Conservation (phyloP, 2,113 vertebrate species). For the Tachysurus fulvidraco region DNA sequence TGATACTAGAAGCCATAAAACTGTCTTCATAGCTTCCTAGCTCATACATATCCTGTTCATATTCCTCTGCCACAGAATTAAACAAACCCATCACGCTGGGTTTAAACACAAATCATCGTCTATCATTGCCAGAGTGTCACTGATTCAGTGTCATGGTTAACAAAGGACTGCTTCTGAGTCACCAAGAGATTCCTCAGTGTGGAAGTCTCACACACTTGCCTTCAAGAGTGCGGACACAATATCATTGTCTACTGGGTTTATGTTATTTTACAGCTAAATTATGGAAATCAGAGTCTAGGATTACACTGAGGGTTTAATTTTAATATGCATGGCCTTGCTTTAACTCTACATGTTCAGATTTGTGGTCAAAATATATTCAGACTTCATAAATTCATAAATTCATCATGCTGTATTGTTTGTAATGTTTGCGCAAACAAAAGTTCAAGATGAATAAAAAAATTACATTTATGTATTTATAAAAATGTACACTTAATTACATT, state of each 20-base stretch:
- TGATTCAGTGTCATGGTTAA: constrained; percentile 10
- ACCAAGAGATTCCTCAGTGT: background rate
- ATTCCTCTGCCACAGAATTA: constrained; percentile 34
- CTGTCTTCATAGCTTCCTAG: constrained; percentile 40
- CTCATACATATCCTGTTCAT: constrained; percentile 47
- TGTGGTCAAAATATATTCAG: background rate
- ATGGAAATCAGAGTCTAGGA: background rate
- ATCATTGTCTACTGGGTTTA: background rate
- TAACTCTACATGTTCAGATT: background rate
- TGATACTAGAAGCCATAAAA: constrained; percentile 48
- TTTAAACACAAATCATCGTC: constrained; percentile 47
- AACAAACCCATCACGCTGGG: constrained; percentile 44
- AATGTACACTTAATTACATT: background rate
- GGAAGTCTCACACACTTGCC: background rate
- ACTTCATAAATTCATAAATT: background rate
- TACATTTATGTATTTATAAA: too few species aligned
- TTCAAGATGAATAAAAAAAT: too few species aligned
- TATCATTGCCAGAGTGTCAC: constrained; percentile 20
- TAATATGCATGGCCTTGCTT: background rate
- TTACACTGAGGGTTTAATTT: background rate
- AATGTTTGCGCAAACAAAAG: background rate
- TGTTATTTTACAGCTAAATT: background rate
- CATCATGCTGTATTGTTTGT: background rate
- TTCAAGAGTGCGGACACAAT: background rate
- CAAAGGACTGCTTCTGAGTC: background rate